Base-by-base conservation (phyloP, 2,888 invertebrate species). In the Clanis bilineata region DNA sequence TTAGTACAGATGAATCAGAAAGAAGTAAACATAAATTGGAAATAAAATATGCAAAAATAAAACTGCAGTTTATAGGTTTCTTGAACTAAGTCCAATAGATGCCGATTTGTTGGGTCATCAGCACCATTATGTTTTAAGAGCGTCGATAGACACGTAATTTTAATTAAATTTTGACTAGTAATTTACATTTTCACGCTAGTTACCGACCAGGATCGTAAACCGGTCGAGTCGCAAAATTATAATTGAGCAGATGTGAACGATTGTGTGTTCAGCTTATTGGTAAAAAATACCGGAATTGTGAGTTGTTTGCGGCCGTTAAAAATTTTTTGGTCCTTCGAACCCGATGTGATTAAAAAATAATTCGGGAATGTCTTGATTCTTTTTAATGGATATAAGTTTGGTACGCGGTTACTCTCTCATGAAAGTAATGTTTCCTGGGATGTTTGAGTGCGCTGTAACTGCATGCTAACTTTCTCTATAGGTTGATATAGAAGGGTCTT, bases 181-280 rank as follows among this genome's bases (percentile, higher is more conserved):
- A 67, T 69, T 67, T 58, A 43, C 59, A 64, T 66, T 62, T 64
- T 63, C 66, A 69, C 69, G 69, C 63, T 60, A 62, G 61, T 63
- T 64, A 60, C 36, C 18, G 54, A 58, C n/a, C 54, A 57, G 57
- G 57, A 57, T 61, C 38, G 57, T 23, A 39, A 54, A 61, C 57
- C 57, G 54, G 57, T 58, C 39, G 12, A n/a, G 9, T 56, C 39
- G 58, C 58, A 58, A 51, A 58, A 58, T 39, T 47, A 39, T 51
- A 39, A 58, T 58, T 58, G 51, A 51, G 45, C n/a, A 45, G 51
- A n/a, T 32, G 51, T 51, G 51, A 51, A 51, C 51, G 51, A 51
- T 51, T 57, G 56, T 18, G 38, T 43, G 22, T 56, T 56, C 43
- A 28, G 43, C 56, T n/a, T 43, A 57, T 57, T 32, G 51, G 22